Conservation (phyloP, 1,140 invertebrate genomes). For the Euschistus heros region DNA sequence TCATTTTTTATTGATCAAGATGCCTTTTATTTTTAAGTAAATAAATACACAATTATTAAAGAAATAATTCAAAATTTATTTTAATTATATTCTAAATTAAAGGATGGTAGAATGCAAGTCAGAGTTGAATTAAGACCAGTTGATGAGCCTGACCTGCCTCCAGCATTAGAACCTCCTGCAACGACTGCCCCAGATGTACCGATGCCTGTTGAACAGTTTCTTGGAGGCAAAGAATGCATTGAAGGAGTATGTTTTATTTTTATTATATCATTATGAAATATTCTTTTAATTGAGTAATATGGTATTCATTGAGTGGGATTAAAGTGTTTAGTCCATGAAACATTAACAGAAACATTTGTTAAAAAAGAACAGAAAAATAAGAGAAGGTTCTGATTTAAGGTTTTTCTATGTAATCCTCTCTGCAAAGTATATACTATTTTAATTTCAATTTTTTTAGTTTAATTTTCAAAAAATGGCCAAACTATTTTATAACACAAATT, state of each 20-base stretch:
- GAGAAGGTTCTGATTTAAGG: no score
- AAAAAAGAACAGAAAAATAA: background rate
- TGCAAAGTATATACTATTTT: no score
- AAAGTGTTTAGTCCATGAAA: no score
- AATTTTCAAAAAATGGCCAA: no score
- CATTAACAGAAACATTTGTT: no score
- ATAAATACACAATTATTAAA: background rate
- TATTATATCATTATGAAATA: background rate
- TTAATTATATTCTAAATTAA: background rate
- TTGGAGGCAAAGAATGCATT: constrained; percentile 73
- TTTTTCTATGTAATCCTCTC: no score
- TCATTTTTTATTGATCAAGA: background rate
- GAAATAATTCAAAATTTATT: background rate
- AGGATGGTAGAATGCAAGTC: constrained; percentile 49
- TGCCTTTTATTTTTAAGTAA: background rate
- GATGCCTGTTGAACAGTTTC: constrained; percentile 51
- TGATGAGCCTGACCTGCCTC: constrained; percentile 33
- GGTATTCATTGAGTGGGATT: no score
- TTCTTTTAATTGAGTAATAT: no score
- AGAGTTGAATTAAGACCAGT: constrained; percentile 53
- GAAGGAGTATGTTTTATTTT: constrained; percentile 50
- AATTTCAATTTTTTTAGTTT: no score
- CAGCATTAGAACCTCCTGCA: background rate
- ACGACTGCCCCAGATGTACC: constrained; percentile 9
- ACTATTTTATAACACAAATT: no score